Base-by-base conservation (phyloP, 2,113 vertebrate species). In the Gallinago media region DNA sequence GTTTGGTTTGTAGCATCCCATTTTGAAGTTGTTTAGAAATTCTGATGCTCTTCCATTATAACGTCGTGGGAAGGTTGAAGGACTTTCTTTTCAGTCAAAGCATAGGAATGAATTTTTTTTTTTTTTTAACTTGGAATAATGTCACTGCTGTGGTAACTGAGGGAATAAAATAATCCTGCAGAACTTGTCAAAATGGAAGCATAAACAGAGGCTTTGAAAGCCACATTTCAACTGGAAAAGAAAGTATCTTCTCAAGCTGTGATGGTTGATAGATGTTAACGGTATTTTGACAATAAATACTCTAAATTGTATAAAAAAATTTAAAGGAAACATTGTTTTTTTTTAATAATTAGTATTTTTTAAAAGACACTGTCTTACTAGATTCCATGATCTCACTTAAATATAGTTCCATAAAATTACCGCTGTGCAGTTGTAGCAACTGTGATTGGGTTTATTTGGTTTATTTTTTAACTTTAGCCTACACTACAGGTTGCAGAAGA, bases 201-300 rank as follows among this genome's bases (percentile, higher is more conserved):
- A 26, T 71, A 91, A 97, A 74, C 78, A 71, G 63, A 47, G 44
- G 34, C 55, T 88, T 95, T 88, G 61, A 80, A 94, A 92, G 52
- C 32, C 8, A 32, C 12, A 7, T 88, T 70, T 93, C 65, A 81
- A 26, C 27, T 40, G 40, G 55, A 93, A 88, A 79, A 93, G 72
- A 81, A 86, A 86, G n/a, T 23, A 75, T 34, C 3, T 58, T 88
- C 11, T 90, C 50, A 88, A 21, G 72, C 61, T 83, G 78, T 71
- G 52, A n/a, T 92, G 42, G 32, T 49, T 80, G 75, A 44, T 86
- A 77, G 31, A 26, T 59, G 12, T 77, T 82, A 52, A 59, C n/a
- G 56, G 31, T 91, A 29, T 88, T 92, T 92, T 72, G 55, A 67
- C 59, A 85, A 47, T 54, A 80, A 79, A 73, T 67, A 21, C 34